Evolutionary conservation across 2,113 vertebrate species (phyloP).

Genomic region (Pelmatolapia mariae): DNA sequence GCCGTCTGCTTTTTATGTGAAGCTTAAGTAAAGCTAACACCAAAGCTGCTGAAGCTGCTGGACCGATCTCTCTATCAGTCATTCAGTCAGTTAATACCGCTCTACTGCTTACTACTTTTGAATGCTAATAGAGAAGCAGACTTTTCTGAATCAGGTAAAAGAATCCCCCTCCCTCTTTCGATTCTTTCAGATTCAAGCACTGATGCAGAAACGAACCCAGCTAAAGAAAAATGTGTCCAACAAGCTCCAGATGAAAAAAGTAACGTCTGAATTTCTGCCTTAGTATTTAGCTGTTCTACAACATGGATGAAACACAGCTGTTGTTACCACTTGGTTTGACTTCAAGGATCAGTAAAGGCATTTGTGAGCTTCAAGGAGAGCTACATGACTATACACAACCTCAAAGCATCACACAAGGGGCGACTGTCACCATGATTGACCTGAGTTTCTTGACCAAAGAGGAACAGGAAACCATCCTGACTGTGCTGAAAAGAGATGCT

Average conservation of each 20-base stretch:
- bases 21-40: neutral
- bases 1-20: accelerated
- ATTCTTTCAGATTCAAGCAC: neutral
- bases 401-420: neutral
- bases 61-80: neutral
- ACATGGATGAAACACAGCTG: neutral
- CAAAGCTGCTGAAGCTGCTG: neutral
- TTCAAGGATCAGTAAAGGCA: neutral
- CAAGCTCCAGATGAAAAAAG: too few species aligned
- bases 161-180: neutral
- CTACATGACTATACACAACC: neutral
- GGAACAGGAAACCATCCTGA: conserved; percentile 84
- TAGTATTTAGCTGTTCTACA: neutral
- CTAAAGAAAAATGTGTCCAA: neutral
- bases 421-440: conserved; percentile 82
- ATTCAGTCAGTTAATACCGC: too few species aligned
- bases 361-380: neutral
- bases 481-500: conserved; percentile 84
- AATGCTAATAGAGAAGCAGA: neutral
- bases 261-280: neutral
- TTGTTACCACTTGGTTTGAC: neutral
- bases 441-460: conserved; percentile 88
- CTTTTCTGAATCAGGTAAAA: neutral
- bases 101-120: neutral
- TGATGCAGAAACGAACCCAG: neutral